Evolutionary conservation across 2,888 invertebrate species (phyloP), one percentile per base, ranked within the genome.

Genomic region (Leistus spinibarbis): DNA sequence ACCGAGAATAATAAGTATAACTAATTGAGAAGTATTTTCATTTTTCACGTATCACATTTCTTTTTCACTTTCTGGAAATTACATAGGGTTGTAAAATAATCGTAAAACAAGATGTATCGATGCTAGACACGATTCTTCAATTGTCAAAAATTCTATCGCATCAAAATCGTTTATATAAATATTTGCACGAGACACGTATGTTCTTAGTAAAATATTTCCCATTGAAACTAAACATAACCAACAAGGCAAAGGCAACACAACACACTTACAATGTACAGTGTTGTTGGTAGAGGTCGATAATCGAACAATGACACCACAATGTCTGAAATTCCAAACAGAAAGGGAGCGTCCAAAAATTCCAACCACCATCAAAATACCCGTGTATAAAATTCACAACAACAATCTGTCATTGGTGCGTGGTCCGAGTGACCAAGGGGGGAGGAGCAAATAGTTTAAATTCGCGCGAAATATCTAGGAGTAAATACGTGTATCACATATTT

Each of bases 271-370:
- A 40, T 13, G 7, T 40, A 40, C 40, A 40, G 13, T 40, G 40
- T 7, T 7, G 40, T 40, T 16, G 16, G 20, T 17, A 19, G 57
- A 57, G 20, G 57, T 40, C 40, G 40, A 40, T 7, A 40, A 40
- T 40, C 60, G 60, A 60, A 60, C 60, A 60, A 60, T 60, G 60
- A 60, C 60, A 60, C 19, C 16, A 20, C 40, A 40, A 40, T 60
- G 17, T 56, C 56, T 16, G 16, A 56, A 56, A 56, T 56, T 56
- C 56, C 56, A 56, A 60, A 17, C 60, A 60, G 60, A 60, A 60
- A 60, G 60, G 60, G 60, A 60, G 60, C 60, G 60, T 60, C 60
- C 60, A 13, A 60, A 60, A 60, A 60, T 60, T 60, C 60, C 60
- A 60, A 20, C 60, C 60, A 17, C 60, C 60, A 60, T 19, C 19